Conservation (phyloP, 1,140 invertebrate genomes). For the Heliothis subflexa region DNA sequence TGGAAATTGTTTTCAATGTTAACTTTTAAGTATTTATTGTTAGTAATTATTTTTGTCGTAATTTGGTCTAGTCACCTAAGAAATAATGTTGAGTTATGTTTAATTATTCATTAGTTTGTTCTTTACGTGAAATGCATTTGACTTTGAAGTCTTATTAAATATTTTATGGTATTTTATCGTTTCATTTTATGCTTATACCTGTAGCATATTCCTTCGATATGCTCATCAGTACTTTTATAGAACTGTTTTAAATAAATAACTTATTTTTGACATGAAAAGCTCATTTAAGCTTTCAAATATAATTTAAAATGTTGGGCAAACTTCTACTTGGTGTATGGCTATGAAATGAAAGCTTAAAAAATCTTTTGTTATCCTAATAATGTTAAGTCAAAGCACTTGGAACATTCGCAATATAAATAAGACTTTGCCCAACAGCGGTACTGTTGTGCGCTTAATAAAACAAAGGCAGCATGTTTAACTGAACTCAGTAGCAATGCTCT, state of each 20-base stretch:
- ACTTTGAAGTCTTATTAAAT: constrained; percentile 16
- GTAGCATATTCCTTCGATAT: not conserved
- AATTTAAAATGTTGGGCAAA: no score
- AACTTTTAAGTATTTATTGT: constrained; percentile 15
- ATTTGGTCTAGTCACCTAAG: constrained; percentile 17
- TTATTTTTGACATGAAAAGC: no score
- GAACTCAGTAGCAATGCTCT: not conserved
- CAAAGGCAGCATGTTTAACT: not conserved
- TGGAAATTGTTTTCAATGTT: constrained; percentile 13
- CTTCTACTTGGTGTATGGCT: no score
- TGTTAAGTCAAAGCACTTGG: not conserved
- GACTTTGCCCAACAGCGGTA: not conserved
- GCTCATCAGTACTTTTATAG: not conserved
- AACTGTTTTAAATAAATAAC: not conserved
- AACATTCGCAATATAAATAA: not conserved
- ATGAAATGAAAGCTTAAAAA: not conserved
- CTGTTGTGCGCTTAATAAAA: constrained; percentile 6
- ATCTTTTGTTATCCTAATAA: constrained; percentile 1
- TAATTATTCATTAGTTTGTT: constrained; percentile 33
- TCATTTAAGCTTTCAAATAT: no score
- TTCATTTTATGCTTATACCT: not conserved
- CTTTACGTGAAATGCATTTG: not conserved
- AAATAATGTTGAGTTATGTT: constrained; percentile 26
- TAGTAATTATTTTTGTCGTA: constrained; percentile 22
- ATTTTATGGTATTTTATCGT: not conserved